Base-by-base conservation (phyloP, 1,140 invertebrate genomes). In the Neodiprion virginianus region DNA sequence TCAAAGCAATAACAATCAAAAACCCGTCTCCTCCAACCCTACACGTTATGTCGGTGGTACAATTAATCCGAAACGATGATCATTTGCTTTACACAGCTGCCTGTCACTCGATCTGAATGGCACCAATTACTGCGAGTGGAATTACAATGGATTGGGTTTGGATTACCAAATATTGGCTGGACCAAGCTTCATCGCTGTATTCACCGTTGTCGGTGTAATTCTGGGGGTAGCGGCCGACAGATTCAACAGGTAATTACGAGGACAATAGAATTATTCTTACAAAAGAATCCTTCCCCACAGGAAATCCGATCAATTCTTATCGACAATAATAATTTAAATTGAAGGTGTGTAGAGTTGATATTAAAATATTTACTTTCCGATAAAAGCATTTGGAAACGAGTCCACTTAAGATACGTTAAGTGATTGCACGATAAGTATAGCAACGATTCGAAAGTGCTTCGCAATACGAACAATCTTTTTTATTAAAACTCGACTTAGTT, bases 81-180 rank as follows among this genome's bases (percentile, higher is more conserved):
- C 28, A 40, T 40, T 40, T 75, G 73, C 21, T 68, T 78, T 76
- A 79, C 82, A 10, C 84, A 95, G 93, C 79, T 96, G 94, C 85
- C 84, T 89, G 67, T 88, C 90, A 1, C 86, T 93, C 47, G 90
- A 90, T 67, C 80, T 93, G 14, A 95, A 96, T 82, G 94, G 93
- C 0, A 93, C 92, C 0, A 77, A 84, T 1, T 94, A 94, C 80
- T 98, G 97, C 85, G 94, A 96, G 81, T 98, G 96, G 96, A 94
- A 95, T 83, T 97, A 97, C 89, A 97, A 96, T 85, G 97, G 97
- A 0, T 89, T 97, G 65, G 97, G 97, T 1, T 89, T 97, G 48
- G 95, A 97, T 80, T 98, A 98, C 87, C 96, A 98, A 89, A 93
- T 98, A 77, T 86, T 98, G 53, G 96, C 96, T 0, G 97, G 97